Evolutionary conservation across 2,113 vertebrate genomes (phyloP), one percentile per base, ranked within the genome.

Genomic region (Erpornis zantholeuca): DNA sequence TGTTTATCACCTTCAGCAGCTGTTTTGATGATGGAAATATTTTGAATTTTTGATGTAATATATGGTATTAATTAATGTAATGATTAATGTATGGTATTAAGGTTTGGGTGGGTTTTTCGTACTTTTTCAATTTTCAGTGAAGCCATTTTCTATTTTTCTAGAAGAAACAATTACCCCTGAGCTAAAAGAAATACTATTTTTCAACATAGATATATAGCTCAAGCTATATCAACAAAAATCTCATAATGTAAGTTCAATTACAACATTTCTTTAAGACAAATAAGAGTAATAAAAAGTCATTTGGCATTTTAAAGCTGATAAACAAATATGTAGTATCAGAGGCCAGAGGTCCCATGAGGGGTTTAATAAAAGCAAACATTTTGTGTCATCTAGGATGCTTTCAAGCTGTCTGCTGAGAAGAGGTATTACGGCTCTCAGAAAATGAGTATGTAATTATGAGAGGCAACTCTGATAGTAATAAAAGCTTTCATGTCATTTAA

Each of bases 311-410:
- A 57, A 87, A 29, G 57, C 31, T 77, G 21, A 29, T 82, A 38
- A 84, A 82, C 16, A 63, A 78, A 82, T 16, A 11, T 22, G 12
- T 59, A 78, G 2, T 36, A 56, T 42, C 73, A 84, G 47, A 65
- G 10, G 36, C 40, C 15, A 35, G 52, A 64, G 80, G 31, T 59
- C 47, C 15, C 36, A 18, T 15, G 14, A 45, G n/a, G 12, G 2
- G 5, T 79, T 88, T 79, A 92, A 94, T 65, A 65, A 92, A 94
- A 86, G 9, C 16, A 76, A 86, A 33, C 11, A 72, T 60, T 92
- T 82, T 89, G 17, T 35, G 77, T 65, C 44, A 47, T 59, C 15
- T 57, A 87, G 5, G 33, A 72, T 52, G 31, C 50, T 71, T 92
- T 90, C 56, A 79, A 78, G 35, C 12, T 76, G 36, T 64, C 71